These are phyloP conservation scores for Drosophila varians DNA, from an alignment of 1,140 invertebrate genomes.

Conservation along the genomic window DNA sequence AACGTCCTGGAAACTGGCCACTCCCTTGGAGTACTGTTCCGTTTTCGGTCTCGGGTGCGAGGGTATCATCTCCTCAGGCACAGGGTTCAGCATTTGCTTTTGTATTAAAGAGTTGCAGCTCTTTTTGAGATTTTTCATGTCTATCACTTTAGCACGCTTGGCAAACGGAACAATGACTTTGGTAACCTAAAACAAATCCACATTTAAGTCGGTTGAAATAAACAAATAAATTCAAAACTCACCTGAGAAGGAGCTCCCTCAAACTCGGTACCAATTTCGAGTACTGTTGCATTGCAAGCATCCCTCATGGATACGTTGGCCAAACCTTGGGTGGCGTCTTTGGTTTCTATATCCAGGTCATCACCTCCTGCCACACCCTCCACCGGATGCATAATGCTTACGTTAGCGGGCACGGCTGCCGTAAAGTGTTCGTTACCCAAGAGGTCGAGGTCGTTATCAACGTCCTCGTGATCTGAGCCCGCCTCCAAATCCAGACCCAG, in stretches of 20 bases:
- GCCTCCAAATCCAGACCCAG: conserved; percentile 26
- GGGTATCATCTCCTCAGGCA: conserved; percentile 48
- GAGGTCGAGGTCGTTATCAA: conserved; percentile 59
- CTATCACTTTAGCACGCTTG: conserved; percentile 89
- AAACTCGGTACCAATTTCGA: conserved; percentile 78
- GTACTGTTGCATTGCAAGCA: conserved; percentile 63
- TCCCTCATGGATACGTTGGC: conserved; percentile 17
- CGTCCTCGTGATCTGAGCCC: conserved; percentile 27
- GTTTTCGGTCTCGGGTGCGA: conserved; percentile 32
- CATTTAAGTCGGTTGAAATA: neutral
- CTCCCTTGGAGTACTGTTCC: conserved; percentile 62
- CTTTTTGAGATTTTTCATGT: conserved; percentile 89
- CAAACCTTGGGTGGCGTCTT: neutral
- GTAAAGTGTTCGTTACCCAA: conserved; percentile 63
- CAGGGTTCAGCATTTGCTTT: conserved; percentile 55
- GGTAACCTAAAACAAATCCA: conserved; percentile 83
- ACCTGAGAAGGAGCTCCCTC: conserved; percentile 78
- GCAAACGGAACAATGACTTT: conserved; percentile 88
- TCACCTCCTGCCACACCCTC: conserved; percentile 22
- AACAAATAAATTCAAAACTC: neutral
- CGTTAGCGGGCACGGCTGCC: conserved; percentile 28
- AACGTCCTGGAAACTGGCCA: conserved; percentile 84
- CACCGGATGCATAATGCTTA: conserved; percentile 2
- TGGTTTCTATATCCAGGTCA: conserved; percentile 59
- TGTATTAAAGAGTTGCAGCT: conserved; percentile 85